Evolutionary conservation across 1,140 invertebrate genomes (phyloP).

Genomic region (Dendrolimus kikuchii): DNA sequence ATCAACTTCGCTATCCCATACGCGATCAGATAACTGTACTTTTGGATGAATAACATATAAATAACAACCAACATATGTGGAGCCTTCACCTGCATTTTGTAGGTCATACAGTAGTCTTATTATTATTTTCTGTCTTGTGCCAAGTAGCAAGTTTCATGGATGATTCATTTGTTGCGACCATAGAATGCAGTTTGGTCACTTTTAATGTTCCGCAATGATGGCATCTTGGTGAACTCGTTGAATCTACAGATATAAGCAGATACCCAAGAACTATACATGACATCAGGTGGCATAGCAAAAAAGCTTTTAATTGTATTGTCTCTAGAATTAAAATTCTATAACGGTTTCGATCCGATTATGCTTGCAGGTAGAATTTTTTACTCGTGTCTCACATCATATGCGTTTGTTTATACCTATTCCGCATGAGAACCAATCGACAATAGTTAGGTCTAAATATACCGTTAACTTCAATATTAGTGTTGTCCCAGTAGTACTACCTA

Average conservation of each 20-base stretch:
- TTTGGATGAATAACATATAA: background rate
- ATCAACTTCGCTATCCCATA: no score
- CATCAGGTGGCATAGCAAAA: constrained; percentile 2
- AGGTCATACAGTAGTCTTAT: constrained; percentile 33
- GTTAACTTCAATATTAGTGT: no score
- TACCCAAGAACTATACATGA: background rate
- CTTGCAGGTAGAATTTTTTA: constrained; percentile 37
- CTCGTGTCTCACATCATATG: constrained; percentile 16
- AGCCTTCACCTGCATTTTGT: constrained; percentile 24
- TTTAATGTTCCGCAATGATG: constrained; percentile 29
- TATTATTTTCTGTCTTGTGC: constrained; percentile 41
- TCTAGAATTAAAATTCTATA: constrained; percentile 10
- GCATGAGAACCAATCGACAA: constrained; percentile 25
- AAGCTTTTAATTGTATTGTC: constrained; percentile 9
- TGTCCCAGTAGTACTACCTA: no score
- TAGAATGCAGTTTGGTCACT: constrained; percentile 56
- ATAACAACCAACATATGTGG: constrained; percentile 2
- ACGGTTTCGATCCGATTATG: constrained; percentile 13
- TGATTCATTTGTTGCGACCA: constrained; percentile 48
- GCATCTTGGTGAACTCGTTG: constrained; percentile 25
- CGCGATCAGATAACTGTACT: no score
- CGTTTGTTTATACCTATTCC: constrained; percentile 23
- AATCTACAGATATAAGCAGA: constrained; percentile 13
- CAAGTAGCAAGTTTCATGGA: constrained; percentile 36
- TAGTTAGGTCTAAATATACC: background rate